These are phyloP conservation scores for Taenioides sp. DNA, from an alignment of 2,797 vertebrate genomes.

Conservation along the genomic window DNA sequence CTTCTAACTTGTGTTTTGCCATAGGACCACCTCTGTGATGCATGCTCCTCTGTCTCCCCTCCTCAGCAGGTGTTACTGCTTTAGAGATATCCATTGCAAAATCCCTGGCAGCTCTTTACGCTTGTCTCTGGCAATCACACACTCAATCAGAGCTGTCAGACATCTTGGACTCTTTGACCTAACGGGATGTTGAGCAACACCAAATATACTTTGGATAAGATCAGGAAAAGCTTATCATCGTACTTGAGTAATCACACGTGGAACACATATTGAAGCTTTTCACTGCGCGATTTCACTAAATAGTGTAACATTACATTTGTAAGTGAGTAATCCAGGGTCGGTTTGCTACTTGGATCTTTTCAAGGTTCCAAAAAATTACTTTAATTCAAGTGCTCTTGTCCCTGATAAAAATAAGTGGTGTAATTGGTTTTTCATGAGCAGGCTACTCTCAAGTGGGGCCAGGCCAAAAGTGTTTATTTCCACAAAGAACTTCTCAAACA, in stretches of 20 bases:
- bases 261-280: slow-evolving; percentile 7
- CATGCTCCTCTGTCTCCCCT: not conserved
- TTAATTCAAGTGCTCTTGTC: slow-evolving; percentile 3
- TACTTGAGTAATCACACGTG: slow-evolving; percentile 30
- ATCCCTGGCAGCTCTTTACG: slow-evolving; percentile 32
- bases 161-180: slow-evolving; percentile 32
- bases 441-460: slow-evolving; percentile 8
- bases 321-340: not conserved
- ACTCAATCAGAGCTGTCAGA: slow-evolving; percentile 41
- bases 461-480: slow-evolving; percentile 33
- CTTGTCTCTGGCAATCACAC: slow-evolving; percentile 40
- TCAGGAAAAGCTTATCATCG: slow-evolving; percentile 11
- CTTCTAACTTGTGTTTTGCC: not conserved
- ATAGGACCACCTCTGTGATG: slow-evolving; percentile 13
- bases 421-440: slow-evolving; percentile 11
- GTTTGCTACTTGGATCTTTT: not conserved
- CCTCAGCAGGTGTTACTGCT: slow-evolving; percentile 31
- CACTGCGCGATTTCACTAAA: slow-evolving; percentile 1
- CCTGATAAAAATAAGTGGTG: slow-evolving; percentile 6
- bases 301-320: slow-evolving; percentile 1
- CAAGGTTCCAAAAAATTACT: not conserved
- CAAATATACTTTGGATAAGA: slow-evolving; percentile 28
- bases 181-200: slow-evolving; percentile 51
- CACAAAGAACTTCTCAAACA: slow-evolving; percentile 10
- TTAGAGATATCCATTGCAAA: slow-evolving; percentile 41